Conservation (phyloP, 1,140 invertebrate species). For the Hyposmocoma kahamanoa region DNA sequence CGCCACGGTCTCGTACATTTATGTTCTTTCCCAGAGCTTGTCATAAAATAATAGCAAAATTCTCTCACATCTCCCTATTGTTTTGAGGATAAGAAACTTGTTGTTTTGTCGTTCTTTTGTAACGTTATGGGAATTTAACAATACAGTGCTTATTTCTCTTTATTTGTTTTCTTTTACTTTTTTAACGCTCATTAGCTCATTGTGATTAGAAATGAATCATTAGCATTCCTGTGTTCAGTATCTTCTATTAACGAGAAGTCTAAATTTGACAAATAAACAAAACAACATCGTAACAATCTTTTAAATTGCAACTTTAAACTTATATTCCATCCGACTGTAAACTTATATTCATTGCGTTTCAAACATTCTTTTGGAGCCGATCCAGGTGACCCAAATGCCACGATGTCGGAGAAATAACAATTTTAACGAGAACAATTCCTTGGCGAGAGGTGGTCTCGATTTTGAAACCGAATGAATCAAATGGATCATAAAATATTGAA, state of each 20-base stretch:
- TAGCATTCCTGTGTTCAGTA: too few relatives aligned
- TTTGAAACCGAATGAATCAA: constrained; percentile 13
- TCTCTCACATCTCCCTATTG: constrained; percentile 41
- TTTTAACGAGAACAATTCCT: constrained; percentile 36
- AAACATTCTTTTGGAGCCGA: constrained; percentile 43
- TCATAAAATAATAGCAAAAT: constrained; percentile 24
- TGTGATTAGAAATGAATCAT: too few relatives aligned
- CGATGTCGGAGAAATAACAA: constrained; percentile 34
- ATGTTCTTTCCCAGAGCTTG: not conserved
- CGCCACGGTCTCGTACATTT: not conserved
- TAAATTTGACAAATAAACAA: too few relatives aligned
- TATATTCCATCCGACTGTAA: constrained; percentile 36
- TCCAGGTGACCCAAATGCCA: constrained; percentile 62
- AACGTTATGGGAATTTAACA: constrained; percentile 24
- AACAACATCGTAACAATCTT: too few relatives aligned
- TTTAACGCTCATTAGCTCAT: too few relatives aligned
- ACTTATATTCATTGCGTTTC: constrained; percentile 39
- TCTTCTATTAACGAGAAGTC: too few relatives aligned
- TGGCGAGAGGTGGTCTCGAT: constrained; percentile 22
- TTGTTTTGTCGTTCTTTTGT: constrained; percentile 15
- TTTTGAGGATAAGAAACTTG: constrained; percentile 26
- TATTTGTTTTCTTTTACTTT: too few relatives aligned
- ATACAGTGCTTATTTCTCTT: too few relatives aligned
- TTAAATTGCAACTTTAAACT: too few relatives aligned
- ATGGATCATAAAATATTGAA: too few relatives aligned